These are phyloP conservation scores for Condylura cristata DNA, from an alignment of 2,113 vertebrate genomes.

Conservation along the genomic window DNA sequence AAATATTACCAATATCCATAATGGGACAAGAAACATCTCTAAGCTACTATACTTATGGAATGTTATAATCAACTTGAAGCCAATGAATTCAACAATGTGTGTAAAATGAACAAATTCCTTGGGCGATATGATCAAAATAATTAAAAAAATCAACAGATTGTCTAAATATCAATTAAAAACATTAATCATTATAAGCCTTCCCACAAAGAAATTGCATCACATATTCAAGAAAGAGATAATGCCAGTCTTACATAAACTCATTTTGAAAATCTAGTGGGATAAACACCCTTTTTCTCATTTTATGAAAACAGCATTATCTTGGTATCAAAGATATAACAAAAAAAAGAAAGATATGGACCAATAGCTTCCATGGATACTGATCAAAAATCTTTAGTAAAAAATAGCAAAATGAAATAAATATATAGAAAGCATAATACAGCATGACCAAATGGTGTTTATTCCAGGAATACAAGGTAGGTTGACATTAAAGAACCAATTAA, in stretches of 20 bases:
- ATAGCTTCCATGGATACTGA: neutral
- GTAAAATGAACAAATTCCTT: neutral
- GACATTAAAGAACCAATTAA: neutral
- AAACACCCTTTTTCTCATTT: neutral
- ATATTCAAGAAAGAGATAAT: neutral
- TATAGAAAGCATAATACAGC: neutral
- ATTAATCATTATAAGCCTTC: neutral
- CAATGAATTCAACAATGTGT: neutral
- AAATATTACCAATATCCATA: neutral
- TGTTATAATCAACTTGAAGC: neutral
- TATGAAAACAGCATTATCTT: neutral
- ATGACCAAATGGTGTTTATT: neutral
- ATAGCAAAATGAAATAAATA: neutral
- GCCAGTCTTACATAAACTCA: neutral
- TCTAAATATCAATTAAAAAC: neutral
- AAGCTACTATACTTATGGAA: neutral
- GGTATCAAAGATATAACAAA: neutral
- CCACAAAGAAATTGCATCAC: neutral
- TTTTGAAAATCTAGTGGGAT: neutral
- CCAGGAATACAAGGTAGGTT: neutral
- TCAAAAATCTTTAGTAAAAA: neutral
- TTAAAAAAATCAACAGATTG: neutral
- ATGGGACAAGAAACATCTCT: neutral
- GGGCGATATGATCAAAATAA: neutral
- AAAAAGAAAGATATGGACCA: neutral